Percentiles rank a stretch among this genome's conserved stretches.
Evolutionary conservation across 2,797 vertebrate species (phyloP).

Genomic region (Falco rusticolus): DNA sequence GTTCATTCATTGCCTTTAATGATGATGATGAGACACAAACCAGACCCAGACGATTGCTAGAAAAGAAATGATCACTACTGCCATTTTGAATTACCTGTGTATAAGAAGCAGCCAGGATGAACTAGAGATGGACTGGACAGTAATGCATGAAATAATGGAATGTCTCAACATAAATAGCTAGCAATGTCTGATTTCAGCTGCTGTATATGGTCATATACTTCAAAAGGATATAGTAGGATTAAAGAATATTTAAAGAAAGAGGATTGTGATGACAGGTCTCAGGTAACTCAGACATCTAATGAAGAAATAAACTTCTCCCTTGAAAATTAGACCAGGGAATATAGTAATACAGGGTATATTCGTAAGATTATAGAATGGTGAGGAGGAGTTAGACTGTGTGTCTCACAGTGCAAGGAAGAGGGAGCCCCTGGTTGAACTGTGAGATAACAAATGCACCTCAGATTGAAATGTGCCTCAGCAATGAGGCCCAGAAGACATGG

Average conservation of each 20-base stretch:
- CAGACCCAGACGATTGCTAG: background rate
- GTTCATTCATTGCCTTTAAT: background rate
- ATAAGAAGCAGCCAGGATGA: background rate
- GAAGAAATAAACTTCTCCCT: background rate
- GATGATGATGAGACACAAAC: background rate
- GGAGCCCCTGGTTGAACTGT: background rate
- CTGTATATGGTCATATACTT: background rate
- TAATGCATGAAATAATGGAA: background rate
- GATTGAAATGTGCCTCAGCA: background rate
- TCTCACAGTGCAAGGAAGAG: background rate
- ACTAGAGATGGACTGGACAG: background rate
- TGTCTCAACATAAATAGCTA: background rate
- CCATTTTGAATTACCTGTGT: background rate
- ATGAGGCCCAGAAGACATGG: background rate
- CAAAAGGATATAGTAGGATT: background rate
- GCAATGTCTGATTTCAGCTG: background rate
- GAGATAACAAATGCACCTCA: background rate
- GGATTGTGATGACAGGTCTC: background rate
- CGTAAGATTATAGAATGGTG: background rate
- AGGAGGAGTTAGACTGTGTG: background rate
- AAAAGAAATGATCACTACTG: background rate
- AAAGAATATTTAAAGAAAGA: background rate
- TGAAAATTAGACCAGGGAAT: background rate
- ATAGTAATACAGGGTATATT: background rate
- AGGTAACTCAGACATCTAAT: background rate